Conservation (phyloP, 2,888 invertebrate species). For the Allacma fusca region DNA sequence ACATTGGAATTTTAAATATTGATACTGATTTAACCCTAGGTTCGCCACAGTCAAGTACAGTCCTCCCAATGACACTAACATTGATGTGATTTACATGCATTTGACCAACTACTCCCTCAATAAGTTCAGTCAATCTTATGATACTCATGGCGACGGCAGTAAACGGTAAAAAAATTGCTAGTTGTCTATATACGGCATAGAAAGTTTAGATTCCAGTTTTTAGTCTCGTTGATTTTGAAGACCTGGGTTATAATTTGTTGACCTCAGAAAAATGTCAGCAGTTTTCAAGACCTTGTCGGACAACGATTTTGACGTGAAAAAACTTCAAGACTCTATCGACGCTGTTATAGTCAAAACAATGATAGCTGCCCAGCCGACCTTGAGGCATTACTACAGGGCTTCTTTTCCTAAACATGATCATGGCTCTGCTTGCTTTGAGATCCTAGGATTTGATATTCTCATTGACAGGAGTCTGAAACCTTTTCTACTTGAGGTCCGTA, state of each 20-base stretch:
- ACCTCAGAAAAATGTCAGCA: conserved; percentile 76
- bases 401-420: conserved; percentile 87
- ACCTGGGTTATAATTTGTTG: not conserved
- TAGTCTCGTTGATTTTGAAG: not conserved
- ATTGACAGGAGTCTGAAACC: conserved; percentile 85
- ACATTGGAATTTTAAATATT: too few relatives aligned
- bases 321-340: conserved; percentile 83
- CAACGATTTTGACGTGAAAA: conserved; percentile 76
- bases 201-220: not conserved
- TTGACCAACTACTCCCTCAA: conserved; percentile 93
- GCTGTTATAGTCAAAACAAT: conserved; percentile 91
- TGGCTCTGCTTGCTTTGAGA: conserved; percentile 87
- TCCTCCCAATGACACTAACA: conserved; percentile 81
- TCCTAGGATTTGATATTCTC: conserved; percentile 89
- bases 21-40: conserved; percentile 64
- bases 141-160: conserved; percentile 85
- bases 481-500: conserved; percentile 79
- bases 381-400: conserved; percentile 86
- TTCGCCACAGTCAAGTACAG: conserved; percentile 89
- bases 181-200: not conserved
- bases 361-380: conserved; percentile 83
- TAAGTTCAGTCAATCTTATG: conserved; percentile 85
- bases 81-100: conserved; percentile 90
- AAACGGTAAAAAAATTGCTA: too few relatives aligned
- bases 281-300: conserved; percentile 78